These are phyloP conservation scores for Sebastes hopkinsi DNA, from an alignment of 2,797 vertebrate genomes.

Conservation along the genomic window DNA sequence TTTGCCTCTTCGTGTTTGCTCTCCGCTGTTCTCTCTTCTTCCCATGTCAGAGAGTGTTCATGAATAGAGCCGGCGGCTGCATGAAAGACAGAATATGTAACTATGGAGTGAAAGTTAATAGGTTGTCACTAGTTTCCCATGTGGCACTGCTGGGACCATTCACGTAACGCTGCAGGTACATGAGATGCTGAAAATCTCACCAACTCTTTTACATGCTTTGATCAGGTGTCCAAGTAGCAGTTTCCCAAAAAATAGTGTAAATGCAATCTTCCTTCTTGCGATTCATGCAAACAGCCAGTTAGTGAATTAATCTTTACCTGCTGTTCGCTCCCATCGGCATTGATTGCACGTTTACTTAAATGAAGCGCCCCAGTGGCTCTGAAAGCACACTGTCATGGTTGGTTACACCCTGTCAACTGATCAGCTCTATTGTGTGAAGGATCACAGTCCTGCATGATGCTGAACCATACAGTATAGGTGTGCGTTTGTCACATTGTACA, in stretches of 20 bases:
- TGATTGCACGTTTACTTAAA: slow-evolving; percentile 73
- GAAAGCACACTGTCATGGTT: slow-evolving; percentile 66
- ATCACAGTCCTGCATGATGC: slow-evolving; percentile 35
- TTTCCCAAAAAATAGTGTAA: neutral
- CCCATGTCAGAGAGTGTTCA: slow-evolving; percentile 42
- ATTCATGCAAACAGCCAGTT: slow-evolving; percentile 25
- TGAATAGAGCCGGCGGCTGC: slow-evolving; percentile 22
- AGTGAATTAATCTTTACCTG: slow-evolving; percentile 44
- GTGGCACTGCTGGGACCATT: neutral
- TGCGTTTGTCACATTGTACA: slow-evolving; percentile 26
- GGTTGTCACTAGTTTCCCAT: slow-evolving; percentile 24
- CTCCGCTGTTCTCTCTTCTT: slow-evolving; percentile 42
- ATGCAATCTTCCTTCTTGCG: neutral
- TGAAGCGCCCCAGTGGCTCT: slow-evolving; percentile 65
- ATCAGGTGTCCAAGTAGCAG: neutral
- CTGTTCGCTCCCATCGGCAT: slow-evolving; percentile 57
- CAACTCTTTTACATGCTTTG: slow-evolving; percentile 5
- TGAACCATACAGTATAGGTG: neutral
- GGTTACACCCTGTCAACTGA: slow-evolving; percentile 69
- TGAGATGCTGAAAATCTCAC: neutral
- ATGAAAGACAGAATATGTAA: slow-evolving; percentile 39
- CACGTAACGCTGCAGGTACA: slow-evolving; percentile 3
- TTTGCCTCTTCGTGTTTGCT: slow-evolving; percentile 63
- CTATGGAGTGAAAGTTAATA: slow-evolving; percentile 19
- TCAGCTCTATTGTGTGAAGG: slow-evolving; percentile 56